A percentile compares a stretch with the other conserved stretches of the same genome.
phyloP scores from a whole-genome alignment of 2,113 vertebrate species.

The Paraplagusia blochii region DNA sequence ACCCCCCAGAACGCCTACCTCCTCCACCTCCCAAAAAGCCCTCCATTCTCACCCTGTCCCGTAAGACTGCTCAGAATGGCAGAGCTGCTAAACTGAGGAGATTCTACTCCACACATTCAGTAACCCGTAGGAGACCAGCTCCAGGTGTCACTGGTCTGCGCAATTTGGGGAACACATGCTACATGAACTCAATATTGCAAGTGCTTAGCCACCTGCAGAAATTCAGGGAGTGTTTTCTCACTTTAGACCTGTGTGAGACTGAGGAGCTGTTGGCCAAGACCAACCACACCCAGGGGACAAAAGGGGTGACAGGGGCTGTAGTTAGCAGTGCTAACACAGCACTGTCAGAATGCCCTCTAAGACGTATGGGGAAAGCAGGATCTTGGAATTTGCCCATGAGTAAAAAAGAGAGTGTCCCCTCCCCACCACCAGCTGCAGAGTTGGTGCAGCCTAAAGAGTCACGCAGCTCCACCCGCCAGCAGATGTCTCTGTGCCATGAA shows the following conservation, averaged over 20 bases:
- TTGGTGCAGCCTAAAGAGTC: constrained; percentile 92
- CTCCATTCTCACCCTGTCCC: constrained; percentile 57
- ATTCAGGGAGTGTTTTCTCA: constrained; percentile 98
- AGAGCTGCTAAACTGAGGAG: constrained; percentile 60
- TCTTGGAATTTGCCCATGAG: constrained; percentile 59
- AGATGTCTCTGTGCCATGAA: constrained; percentile 97
- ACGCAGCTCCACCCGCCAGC: constrained; percentile 84
- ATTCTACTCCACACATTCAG: constrained; percentile 77
- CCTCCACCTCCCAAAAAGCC: constrained; percentile 62
- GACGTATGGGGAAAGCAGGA: constrained; percentile 65
- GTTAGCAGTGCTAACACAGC: constrained; percentile 64
- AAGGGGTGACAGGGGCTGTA: constrained; percentile 67
- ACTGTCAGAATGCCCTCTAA: constrained; percentile 60
- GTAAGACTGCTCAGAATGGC: constrained; percentile 61
- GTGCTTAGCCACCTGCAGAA: constrained; percentile 98
- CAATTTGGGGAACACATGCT: constrained; percentile 97
- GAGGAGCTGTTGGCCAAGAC: constrained; percentile 91
- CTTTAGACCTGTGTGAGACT: constrained; percentile 91
- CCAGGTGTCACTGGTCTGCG: constrained; percentile 94
- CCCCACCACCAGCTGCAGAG: constrained; percentile 80
- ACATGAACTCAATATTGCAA: constrained; percentile 99
- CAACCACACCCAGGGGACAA: constrained; percentile 73
- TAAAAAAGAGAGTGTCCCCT: constrained; percentile 66
- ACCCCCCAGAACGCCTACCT: constrained; percentile 74
- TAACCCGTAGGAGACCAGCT: constrained; percentile 78